A percentile compares a stretch with the other conserved stretches of the same genome.
Evolutionary conservation across 2,888 invertebrate species (phyloP).

Genomic region (Drosophila merina): DNA sequence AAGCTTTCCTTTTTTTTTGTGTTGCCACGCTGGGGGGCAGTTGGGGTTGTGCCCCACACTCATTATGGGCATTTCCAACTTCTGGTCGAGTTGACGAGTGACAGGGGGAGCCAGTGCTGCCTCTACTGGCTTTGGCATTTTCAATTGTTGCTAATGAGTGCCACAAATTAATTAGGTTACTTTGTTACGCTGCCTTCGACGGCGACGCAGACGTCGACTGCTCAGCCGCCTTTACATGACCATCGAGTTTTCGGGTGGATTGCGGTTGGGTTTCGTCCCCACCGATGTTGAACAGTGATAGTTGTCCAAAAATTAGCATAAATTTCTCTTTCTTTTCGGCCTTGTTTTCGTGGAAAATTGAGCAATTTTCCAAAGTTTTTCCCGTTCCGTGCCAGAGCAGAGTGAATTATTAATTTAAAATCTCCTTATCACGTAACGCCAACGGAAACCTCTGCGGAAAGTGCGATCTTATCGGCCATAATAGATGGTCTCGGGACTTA

Average conservation of each 20-base stretch:
- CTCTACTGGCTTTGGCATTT: constrained; percentile 64
- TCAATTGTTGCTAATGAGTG: constrained; percentile 79
- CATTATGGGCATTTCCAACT: constrained; percentile 50
- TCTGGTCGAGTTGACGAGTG: constrained; percentile 52
- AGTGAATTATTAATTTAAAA: constrained; percentile 63
- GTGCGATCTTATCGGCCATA: constrained; percentile 55
- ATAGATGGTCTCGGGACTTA: constrained; percentile 58
- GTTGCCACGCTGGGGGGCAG: constrained; percentile 18
- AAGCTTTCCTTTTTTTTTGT: constrained; percentile 16
- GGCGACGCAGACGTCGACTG: constrained; percentile 9
- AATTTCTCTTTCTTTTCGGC: constrained; percentile 57
- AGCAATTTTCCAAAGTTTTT: constrained; percentile 75
- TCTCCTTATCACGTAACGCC: constrained; percentile 57
- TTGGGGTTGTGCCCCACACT: constrained; percentile 38
- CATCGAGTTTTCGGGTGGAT: constrained; percentile 18
- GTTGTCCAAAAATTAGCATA: constrained; percentile 74
- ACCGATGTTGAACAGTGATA: constrained; percentile 69
- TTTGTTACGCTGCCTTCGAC: constrained; percentile 73
- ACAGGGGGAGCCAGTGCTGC: constrained; percentile 24
- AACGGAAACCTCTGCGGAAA: constrained; percentile 45
- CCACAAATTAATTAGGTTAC: constrained; percentile 80
- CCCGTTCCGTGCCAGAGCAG: constrained; percentile 30
- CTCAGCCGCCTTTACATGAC: constrained; percentile 33
- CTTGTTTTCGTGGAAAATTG: constrained; percentile 70
- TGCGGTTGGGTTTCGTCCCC: constrained; percentile 4